Conservation (phyloP, 2,888 invertebrate species). For the Acrobasis consociella region DNA sequence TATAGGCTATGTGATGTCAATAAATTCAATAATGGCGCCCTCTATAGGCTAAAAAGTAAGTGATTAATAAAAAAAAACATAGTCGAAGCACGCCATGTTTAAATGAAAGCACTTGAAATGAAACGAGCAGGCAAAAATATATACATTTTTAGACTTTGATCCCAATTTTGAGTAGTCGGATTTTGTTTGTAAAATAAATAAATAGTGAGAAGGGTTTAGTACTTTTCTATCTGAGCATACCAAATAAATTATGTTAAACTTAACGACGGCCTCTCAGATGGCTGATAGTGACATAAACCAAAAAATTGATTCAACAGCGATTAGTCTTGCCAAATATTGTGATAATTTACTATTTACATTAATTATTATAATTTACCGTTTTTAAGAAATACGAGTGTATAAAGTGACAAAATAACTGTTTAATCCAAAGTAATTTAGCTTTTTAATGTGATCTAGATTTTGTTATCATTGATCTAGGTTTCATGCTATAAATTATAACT, state of each 20-base stretch:
- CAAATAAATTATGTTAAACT: constrained; percentile 46
- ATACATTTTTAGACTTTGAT: no score
- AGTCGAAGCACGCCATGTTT: no score
- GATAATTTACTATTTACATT: constrained; percentile 35
- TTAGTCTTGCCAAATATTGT: constrained; percentile 42
- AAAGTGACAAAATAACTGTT: background rate
- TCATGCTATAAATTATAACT: background rate
- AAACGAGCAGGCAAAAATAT: no score
- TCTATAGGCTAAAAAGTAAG: no score
- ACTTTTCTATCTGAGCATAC: constrained; percentile 40
- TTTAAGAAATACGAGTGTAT: background rate
- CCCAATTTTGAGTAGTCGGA: no score
- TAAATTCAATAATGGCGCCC: no score
- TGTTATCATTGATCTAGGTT: background rate
- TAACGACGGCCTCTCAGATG: constrained; percentile 38
- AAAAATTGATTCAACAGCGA: constrained; percentile 37
- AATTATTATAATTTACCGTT: constrained; percentile 31
- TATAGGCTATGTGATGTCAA: no score
- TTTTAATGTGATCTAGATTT: background rate
- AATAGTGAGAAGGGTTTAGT: background rate
- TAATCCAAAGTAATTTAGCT: background rate
- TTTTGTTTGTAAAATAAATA: no score
- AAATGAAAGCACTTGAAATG: no score
- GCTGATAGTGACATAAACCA: constrained; percentile 37
- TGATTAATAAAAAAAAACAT: no score